Evolutionary conservation across 2,888 invertebrate species (phyloP), one percentile per base, ranked within the genome.

Genomic region (Muscina levida): DNA sequence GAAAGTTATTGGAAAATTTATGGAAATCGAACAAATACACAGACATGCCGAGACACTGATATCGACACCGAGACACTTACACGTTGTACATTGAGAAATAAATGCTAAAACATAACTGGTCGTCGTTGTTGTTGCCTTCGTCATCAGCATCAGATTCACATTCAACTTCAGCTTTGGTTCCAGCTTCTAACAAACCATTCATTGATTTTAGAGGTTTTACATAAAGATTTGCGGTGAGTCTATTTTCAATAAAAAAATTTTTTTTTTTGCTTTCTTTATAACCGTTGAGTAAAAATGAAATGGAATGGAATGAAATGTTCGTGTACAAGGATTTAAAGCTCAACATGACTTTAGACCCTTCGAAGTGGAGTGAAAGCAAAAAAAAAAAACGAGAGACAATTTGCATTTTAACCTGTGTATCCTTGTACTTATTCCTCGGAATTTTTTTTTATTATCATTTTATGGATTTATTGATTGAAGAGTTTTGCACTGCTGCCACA

Each of bases 1-100:
- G 62, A 62, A 39, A 74, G 65, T 70, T 65, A 65, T 82, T 76
- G 73, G 66, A 56, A 72, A 78, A 66, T 82, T 78, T 78, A 82
- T 78, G 82, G 53, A 78, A 76, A 73, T 73, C 66, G 73, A 46
- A 73, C 59, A 17, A 62, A 59, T 13, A 62, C 48, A 67, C 42
- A 42, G 46, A 26, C 19, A 31, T 31, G 8, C 4, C 31, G 31
- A 31, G 8, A 31, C 31, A 31, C 8, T 5, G 3, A 31, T 8
- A 31, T n/a, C 11, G n/a, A 1, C n/a, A 3, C 46, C 3, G 3
- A 31, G 3, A 48, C 48, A 48, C 48, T 1, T 17, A 19, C 48
- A 19, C n/a, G n/a, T 19, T 17, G 31, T 31, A 19, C 48, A 37
- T 62, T 62, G 62, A 42, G 22, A 15, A 42, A 62, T 62, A 62